These are phyloP conservation scores for Adelges cooleyi DNA, from an alignment of 1,140 invertebrate species.

Conservation along the genomic window DNA sequence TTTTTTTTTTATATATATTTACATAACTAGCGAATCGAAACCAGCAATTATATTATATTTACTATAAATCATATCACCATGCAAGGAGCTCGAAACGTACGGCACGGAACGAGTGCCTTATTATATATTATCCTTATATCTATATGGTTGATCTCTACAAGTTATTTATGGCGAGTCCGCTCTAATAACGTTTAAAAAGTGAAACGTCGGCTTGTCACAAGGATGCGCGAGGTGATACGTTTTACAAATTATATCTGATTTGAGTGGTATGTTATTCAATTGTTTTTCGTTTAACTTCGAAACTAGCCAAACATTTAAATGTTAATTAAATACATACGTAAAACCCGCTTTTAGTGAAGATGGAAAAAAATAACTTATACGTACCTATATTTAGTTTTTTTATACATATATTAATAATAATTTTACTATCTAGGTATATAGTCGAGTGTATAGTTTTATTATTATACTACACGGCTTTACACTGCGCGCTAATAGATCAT, in stretches of 20 bases:
- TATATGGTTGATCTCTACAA: not conserved
- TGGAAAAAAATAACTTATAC: no score
- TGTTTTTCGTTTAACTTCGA: no score
- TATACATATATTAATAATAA: no score
- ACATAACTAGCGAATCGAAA: not conserved
- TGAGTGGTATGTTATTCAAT: not conserved
- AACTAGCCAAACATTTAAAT: no score
- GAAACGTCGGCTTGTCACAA: slow-evolving; percentile 10
- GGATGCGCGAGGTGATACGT: not conserved
- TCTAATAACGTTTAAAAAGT: slow-evolving; percentile 22
- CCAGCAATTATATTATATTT: not conserved
- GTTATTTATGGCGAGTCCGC: not conserved
- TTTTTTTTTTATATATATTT: no score
- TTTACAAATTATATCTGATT: not conserved
- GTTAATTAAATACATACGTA: no score
- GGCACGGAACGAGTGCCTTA: not conserved
- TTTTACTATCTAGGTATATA: no score
- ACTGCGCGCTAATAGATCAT: no score
- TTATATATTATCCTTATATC: not conserved
- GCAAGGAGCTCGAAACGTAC: not conserved
- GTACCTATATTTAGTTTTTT: no score
- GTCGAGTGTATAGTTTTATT: no score
- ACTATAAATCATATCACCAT: not conserved
- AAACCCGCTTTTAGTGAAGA: no score
- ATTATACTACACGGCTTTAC: no score